phyloP scores from a whole-genome alignment of 2,113 vertebrate species.

The Sinocyclocheilus anophthalmus region DNA sequence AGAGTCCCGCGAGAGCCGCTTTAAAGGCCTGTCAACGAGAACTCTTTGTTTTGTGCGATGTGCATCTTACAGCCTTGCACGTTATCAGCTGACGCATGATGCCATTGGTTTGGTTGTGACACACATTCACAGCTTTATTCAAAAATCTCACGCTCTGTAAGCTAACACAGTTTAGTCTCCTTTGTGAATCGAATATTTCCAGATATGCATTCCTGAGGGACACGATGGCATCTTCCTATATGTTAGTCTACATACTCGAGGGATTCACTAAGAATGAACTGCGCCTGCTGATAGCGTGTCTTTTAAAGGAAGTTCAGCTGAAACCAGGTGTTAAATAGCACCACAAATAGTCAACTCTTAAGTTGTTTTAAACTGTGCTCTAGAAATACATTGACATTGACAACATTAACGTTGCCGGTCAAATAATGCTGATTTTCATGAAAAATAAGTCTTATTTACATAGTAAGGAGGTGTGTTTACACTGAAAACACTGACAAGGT shows the following conservation, averaged over 20 bases:
- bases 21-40: conserved; percentile 32
- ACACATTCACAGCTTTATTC: conserved; percentile 15
- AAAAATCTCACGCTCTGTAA: conserved; percentile 1
- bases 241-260: background rate
- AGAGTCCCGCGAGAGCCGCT: conserved; percentile 8
- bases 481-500: background rate
- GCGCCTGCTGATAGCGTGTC: background rate
- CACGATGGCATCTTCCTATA: background rate
- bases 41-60: conserved; percentile 45
- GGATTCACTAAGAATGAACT: background rate
- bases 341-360: too few relatives aligned
- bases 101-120: conserved; percentile 27
- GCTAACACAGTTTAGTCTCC: background rate
- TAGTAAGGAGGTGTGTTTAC: background rate
- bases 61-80: conserved; percentile 1
- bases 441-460: background rate
- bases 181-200: background rate
- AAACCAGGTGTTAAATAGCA: background rate
- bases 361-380: too few relatives aligned
- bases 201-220: conserved; percentile 16
- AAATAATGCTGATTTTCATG: background rate
- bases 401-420: background rate
- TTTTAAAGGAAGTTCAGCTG: background rate
- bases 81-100: conserved; percentile 45
- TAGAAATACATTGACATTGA: too few relatives aligned